A percentile compares a stretch with the other conserved stretches of the same genome.
Evolutionary conservation across 2,113 vertebrate species (phyloP).

Genomic region (Silurus glanis): DNA sequence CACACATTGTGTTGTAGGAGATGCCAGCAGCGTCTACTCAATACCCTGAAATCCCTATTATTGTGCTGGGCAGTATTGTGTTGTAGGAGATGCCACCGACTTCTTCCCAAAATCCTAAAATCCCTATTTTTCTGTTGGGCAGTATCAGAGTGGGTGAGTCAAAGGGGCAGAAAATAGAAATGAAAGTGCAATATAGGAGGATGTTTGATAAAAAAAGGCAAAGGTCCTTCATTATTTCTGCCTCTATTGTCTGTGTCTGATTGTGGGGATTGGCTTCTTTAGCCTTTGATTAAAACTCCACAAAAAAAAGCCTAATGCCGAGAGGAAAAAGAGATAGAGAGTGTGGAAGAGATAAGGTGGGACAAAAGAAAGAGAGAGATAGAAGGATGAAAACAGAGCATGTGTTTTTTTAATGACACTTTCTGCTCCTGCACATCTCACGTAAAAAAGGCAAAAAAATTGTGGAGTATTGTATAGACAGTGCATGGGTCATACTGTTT

Average conservation of each 20-base stretch:
- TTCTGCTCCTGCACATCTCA: not conserved
- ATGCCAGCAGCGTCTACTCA: constrained; percentile 16
- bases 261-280: constrained; percentile 31
- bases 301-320: not conserved
- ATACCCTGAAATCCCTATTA: constrained; percentile 29
- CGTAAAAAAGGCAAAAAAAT: not conserved
- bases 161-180: constrained; percentile 9
- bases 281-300: constrained; percentile 42
- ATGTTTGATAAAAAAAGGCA: constrained; percentile 26
- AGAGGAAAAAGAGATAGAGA: not conserved
- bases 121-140: constrained; percentile 20
- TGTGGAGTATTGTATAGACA: constrained; percentile 11
- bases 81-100: constrained; percentile 8
- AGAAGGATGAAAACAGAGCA: not conserved
- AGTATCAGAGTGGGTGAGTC: not conserved
- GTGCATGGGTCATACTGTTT: not conserved
- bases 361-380: not conserved
- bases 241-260: constrained; percentile 31
- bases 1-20: constrained; percentile 20
- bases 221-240: constrained; percentile 35
- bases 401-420: not conserved
- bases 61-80: constrained; percentile 30
- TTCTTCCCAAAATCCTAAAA: constrained; percentile 14
- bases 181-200: not conserved
- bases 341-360: not conserved